These are phyloP conservation scores for Mactra quadrangularis DNA, from an alignment of 1,140 invertebrate genomes.

Conservation along the genomic window DNA sequence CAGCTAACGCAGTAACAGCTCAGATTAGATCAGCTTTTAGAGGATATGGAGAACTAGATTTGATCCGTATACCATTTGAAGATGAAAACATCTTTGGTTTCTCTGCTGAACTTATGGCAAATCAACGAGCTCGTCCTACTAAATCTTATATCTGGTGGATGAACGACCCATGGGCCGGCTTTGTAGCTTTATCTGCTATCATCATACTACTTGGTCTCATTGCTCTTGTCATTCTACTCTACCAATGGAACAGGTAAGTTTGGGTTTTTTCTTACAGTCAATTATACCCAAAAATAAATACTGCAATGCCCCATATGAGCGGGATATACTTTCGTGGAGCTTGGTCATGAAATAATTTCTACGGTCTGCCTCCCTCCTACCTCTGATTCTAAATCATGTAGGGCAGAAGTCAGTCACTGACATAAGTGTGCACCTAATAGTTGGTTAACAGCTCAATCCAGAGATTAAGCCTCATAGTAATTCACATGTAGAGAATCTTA, in stretches of 20 bases:
- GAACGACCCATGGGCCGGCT: conserved; percentile 92
- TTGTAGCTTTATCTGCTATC: conserved; percentile 92
- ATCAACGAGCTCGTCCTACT: conserved; percentile 3
- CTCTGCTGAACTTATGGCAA: conserved; percentile 24
- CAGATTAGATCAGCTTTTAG: background rate
- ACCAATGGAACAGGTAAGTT: conserved; percentile 94
- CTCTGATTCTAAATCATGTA: no score
- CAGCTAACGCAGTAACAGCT: background rate
- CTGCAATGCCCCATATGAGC: no score
- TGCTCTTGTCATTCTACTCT: conserved; percentile 95
- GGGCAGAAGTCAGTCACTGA: no score
- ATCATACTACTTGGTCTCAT: conserved; percentile 93
- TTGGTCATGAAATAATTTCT: no score
- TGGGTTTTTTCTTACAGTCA: background rate
- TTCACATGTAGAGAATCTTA: no score
- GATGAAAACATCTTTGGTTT: conserved; percentile 17
- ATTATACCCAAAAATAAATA: no score
- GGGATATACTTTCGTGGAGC: no score
- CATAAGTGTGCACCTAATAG: no score
- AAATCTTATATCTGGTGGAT: conserved; percentile 77
- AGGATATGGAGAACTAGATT: conserved; percentile 44
- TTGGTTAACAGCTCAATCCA: no score
- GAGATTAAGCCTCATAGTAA: no score
- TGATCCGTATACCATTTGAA: conserved; percentile 60
- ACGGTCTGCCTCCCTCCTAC: no score